Evolutionary conservation across 2,888 invertebrate genomes (phyloP).

Genomic region (Chrysotoxum bicinctum): DNA sequence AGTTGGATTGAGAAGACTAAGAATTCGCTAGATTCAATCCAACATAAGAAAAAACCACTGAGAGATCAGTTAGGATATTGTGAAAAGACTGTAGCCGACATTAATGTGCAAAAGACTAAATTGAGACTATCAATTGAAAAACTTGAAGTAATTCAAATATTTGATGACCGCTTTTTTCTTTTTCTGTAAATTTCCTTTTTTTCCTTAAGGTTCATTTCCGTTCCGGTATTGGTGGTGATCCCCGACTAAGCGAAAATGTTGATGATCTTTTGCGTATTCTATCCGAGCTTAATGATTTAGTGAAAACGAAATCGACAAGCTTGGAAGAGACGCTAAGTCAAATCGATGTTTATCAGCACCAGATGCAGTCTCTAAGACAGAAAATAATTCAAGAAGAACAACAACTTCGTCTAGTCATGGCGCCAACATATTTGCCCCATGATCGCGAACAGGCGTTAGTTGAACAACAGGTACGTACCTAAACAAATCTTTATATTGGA

Average conservation of each 20-base stretch:
- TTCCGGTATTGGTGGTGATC: conserved; percentile 91
- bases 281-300: conserved; percentile 82
- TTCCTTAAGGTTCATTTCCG: conserved; percentile 90
- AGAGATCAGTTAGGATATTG: conserved; percentile 92
- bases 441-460: conserved; percentile 91
- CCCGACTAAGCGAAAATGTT: conserved; percentile 88
- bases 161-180: conserved; percentile 42
- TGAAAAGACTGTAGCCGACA: conserved; percentile 93
- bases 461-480: conserved; percentile 91
- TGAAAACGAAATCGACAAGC: conserved; percentile 81
- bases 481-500: neutral
- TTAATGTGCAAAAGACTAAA: conserved; percentile 94
- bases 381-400: conserved; percentile 94
- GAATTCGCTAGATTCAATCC: conserved; percentile 89
- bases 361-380: conserved; percentile 91
- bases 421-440: conserved; percentile 91
- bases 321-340: conserved; percentile 90
- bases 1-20: conserved; percentile 94
- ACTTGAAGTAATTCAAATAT: conserved; percentile 87
- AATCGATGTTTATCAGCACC: conserved; percentile 93
- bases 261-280: conserved; percentile 87
- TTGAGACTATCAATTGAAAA: conserved; percentile 94
- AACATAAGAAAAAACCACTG: conserved; percentile 92
- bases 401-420: conserved; percentile 90
- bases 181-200: conserved; percentile 22